Evolutionary conservation across 2,797 vertebrate species (phyloP).

Genomic region (Poecile montanus): DNA sequence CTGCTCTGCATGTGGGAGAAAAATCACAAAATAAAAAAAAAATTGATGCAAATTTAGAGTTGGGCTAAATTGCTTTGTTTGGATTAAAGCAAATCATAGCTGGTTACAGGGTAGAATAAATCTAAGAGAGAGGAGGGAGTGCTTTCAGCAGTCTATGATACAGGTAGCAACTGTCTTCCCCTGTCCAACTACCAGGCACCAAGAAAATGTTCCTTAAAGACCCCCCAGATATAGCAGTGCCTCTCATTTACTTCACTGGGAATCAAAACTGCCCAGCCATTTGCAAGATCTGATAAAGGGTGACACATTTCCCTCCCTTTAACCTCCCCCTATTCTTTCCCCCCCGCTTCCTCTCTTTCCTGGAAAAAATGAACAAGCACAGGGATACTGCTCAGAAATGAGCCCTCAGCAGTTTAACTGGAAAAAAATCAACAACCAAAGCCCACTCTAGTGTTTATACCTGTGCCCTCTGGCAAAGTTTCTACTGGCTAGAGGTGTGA

Average conservation of each 20-base stretch:
- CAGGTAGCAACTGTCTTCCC: background rate
- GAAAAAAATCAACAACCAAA: slow-evolving; percentile 65
- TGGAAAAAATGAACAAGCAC: slow-evolving; percentile 68
- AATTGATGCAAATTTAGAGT: background rate
- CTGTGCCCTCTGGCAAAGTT: slow-evolving; percentile 71
- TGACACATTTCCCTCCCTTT: slow-evolving; percentile 59
- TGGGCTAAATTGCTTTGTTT: background rate
- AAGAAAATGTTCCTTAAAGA: background rate
- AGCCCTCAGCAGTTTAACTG: slow-evolving; percentile 70
- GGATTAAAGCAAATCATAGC: background rate
- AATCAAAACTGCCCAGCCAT: slow-evolving; percentile 30
- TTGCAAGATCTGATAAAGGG: slow-evolving; percentile 70
- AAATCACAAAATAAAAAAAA: background rate
- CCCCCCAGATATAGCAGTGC: background rate
- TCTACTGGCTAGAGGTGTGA: slow-evolving; percentile 65
- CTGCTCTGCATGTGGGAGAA: background rate
- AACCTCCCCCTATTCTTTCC: slow-evolving; percentile 18
- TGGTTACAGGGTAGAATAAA: background rate
- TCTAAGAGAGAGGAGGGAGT: background rate
- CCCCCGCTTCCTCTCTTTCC: background rate
- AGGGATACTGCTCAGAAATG: slow-evolving; percentile 65
- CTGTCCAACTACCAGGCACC: background rate
- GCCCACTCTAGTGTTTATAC: slow-evolving; percentile 62
- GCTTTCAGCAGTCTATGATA: background rate
- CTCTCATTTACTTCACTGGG: slow-evolving; percentile 4